phyloP scores from a whole-genome alignment of 2,797 vertebrate species.

The Melanotaenia trifasciata region DNA sequence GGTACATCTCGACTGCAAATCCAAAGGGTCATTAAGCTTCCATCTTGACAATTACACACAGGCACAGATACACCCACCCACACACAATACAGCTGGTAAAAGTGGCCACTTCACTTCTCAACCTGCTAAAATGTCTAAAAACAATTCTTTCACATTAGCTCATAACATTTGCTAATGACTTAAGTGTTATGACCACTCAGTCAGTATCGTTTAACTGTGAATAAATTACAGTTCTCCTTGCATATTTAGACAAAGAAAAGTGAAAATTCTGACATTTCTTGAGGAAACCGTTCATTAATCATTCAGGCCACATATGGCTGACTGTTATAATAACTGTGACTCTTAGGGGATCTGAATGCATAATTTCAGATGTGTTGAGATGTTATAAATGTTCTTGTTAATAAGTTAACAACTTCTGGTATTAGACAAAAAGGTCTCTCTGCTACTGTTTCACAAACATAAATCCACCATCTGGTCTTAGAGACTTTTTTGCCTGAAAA shows the following conservation, averaged over 20 bases:
- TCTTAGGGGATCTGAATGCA: neutral
- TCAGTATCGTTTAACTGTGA: constrained; percentile 11
- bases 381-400: constrained; percentile 9
- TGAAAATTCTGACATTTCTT: neutral
- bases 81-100: constrained; percentile 49
- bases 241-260: neutral
- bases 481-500: constrained; percentile 1
- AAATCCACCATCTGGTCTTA: neutral
- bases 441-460: constrained; percentile 16
- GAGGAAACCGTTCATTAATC: neutral
- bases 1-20: constrained; percentile 80
- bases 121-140: constrained; percentile 43
- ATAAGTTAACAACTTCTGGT: constrained; percentile 22
- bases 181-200: constrained; percentile 17
- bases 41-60: constrained; percentile 71
- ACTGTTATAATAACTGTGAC: neutral
- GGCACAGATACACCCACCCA: constrained; percentile 31
- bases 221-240: constrained; percentile 12
- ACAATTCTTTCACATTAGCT: constrained; percentile 13
- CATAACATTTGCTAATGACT: constrained; percentile 20
- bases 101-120: constrained; percentile 44
- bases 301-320: neutral
- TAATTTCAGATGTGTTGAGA: neutral
- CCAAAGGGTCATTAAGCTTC: constrained; percentile 85
- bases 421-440: neutral